Evolutionary conservation across 2,888 invertebrate species (phyloP), one percentile per base, ranked within the genome.

Genomic region (Phrixothrix hirtus): DNA sequence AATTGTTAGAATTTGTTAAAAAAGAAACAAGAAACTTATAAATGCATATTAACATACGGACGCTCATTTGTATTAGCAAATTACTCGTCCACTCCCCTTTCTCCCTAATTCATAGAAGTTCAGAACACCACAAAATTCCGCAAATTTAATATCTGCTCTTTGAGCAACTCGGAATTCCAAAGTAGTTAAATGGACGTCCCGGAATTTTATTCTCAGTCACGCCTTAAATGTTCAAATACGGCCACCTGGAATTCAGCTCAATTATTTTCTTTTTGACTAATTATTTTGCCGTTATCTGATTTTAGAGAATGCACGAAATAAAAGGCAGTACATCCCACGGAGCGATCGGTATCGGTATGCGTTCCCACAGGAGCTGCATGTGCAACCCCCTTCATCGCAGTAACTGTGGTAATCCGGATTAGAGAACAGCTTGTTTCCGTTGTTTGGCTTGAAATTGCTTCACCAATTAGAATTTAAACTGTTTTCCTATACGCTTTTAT

Each of bases 111-210:
- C 61, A 59, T 55, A 60, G 57, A 58, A 59, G 35, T 47, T 64
- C 63, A 65, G 61, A 58, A 66, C 62, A 74, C 78, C 78, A 75
- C 77, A 75, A 77, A 78, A 79, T 79, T 79, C 78, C 77, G 75
- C 77, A 79, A 78, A 79, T 79, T 79, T 79, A 79, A 79, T 79
- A 79, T 78, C 78, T 65, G 64, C 64, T 64, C 67, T 67, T 66
- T 65, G 52, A 58, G 50, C 55, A 50, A 46, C 46, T 58, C 55
- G 54, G 59, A 56, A 60, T 60, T 60, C 59, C 51, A 50, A 52
- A 55, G 57, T 53, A 53, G 58, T 59, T 61, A 61, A 63, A 61
- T 55, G 58, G 59, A 57, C 60, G 60, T 48, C 41, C 50, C 27
- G 55, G 56, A 60, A 58, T 60, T 60, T 55, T 54, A 55, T 55